Evolutionary conservation across 2,888 invertebrate species (phyloP).

Genomic region (Azorinus chamasolen): DNA sequence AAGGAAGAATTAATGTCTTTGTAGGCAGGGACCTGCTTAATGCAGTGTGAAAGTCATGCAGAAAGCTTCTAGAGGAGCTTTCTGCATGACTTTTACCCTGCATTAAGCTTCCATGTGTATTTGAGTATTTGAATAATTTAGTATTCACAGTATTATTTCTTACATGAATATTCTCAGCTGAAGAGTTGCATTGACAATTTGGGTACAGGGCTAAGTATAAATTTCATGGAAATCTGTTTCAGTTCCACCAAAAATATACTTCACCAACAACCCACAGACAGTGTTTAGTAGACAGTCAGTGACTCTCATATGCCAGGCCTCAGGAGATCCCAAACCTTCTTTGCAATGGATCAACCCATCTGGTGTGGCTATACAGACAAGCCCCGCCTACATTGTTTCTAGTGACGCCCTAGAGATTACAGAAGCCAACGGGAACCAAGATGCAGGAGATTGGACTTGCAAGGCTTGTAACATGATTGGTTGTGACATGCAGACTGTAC

Average conservation of each 20-base stretch:
- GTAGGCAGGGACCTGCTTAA: too few species aligned
- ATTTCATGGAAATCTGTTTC: background rate
- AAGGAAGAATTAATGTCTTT: too few species aligned
- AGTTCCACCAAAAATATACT: constrained; percentile 48
- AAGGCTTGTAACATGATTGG: constrained; percentile 53
- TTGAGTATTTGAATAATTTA: too few species aligned
- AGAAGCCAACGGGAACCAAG: constrained; percentile 39
- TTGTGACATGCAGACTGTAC: constrained; percentile 21
- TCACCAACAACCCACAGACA: constrained; percentile 57
- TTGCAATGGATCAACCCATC: constrained; percentile 52
- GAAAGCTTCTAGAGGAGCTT: too few species aligned
- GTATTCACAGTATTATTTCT: too few species aligned
- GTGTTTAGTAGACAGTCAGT: constrained; percentile 37
- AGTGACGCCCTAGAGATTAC: constrained; percentile 36
- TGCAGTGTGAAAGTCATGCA: too few species aligned
- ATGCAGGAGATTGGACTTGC: constrained; percentile 58
- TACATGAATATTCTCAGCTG: too few species aligned
- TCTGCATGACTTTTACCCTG: too few species aligned
- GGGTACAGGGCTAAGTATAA: too few species aligned
- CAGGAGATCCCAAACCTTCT: constrained; percentile 54
- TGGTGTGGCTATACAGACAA: constrained; percentile 33
- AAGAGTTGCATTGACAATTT: too few species aligned
- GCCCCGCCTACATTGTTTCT: constrained; percentile 40
- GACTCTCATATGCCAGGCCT: constrained; percentile 52
- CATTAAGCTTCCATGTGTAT: too few species aligned